A percentile compares a stretch with the other conserved stretches of the same genome.
Evolutionary conservation across 2,888 invertebrate species (phyloP).

Genomic region (Stenodema calcarata): DNA sequence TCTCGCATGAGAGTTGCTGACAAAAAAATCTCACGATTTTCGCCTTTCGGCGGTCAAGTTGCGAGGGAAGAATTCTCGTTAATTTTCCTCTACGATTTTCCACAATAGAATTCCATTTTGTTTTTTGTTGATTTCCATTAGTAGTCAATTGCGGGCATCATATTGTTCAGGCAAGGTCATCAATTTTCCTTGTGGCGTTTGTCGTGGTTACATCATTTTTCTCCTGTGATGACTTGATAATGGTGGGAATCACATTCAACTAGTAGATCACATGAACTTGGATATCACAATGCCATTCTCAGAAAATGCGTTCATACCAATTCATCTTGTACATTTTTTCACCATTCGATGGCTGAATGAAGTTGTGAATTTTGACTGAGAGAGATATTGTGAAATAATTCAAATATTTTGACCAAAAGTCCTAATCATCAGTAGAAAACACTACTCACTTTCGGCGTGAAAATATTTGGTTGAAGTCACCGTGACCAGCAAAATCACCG

Average conservation of each 20-base stretch:
- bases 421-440: no score
- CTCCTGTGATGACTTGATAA: not conserved
- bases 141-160: not conserved
- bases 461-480: no score
- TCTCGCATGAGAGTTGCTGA: not conserved
- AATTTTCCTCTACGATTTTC: not conserved
- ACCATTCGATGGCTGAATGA: no score
- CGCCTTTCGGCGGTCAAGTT: not conserved
- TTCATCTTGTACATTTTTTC: no score
- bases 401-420: no score
- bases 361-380: no score
- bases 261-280: no score
- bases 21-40: slow-evolving; percentile 1
- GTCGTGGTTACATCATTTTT: not conserved
- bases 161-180: not conserved
- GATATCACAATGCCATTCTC: no score
- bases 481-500: no score
- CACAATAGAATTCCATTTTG: not conserved
- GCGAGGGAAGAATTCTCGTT: not conserved
- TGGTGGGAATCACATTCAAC: not conserved
- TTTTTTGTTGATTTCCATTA: not conserved
- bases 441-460: no score
- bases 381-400: no score
- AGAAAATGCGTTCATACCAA: no score
- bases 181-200: not conserved